Conservation (phyloP, 2,113 vertebrate species). For the Ploceus nigricollis region DNA sequence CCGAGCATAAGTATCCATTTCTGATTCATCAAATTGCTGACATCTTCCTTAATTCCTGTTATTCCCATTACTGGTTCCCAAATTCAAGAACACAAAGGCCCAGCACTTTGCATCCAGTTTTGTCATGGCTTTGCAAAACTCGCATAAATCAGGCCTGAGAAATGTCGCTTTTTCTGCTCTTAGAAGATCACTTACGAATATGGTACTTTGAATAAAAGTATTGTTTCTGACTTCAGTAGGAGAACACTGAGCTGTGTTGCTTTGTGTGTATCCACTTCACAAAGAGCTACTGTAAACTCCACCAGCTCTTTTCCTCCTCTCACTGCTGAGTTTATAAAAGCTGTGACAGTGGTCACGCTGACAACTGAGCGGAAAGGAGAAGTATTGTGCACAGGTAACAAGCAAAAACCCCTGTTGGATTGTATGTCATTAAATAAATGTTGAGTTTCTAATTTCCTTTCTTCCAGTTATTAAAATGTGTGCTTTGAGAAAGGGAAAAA, state of each 20-base stretch:
- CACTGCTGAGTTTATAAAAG: background rate
- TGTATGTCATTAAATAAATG: background rate
- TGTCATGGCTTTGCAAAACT: background rate
- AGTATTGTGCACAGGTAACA: background rate
- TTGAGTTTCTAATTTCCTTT: background rate
- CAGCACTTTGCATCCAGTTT: background rate
- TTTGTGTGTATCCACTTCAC: background rate
- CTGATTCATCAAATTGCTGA: background rate
- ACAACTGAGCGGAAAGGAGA: background rate
- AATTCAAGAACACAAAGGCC: background rate
- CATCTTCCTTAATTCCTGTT: background rate
- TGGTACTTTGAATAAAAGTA: background rate
- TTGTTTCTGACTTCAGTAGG: background rate
- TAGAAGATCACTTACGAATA: background rate
- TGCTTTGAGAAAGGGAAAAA: background rate
- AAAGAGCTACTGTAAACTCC: background rate
- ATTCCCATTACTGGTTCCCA: background rate
- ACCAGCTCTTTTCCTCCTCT: background rate
- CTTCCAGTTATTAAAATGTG: background rate
- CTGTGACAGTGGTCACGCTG: background rate
- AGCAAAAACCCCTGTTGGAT: background rate
- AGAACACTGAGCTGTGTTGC: background rate
- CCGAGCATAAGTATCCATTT: background rate
- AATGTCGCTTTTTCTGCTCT: background rate
- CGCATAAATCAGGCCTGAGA: fast-evolving